These are phyloP conservation scores for Gavialis gangeticus DNA, from an alignment of 2,113 vertebrate species.

Conservation along the genomic window DNA sequence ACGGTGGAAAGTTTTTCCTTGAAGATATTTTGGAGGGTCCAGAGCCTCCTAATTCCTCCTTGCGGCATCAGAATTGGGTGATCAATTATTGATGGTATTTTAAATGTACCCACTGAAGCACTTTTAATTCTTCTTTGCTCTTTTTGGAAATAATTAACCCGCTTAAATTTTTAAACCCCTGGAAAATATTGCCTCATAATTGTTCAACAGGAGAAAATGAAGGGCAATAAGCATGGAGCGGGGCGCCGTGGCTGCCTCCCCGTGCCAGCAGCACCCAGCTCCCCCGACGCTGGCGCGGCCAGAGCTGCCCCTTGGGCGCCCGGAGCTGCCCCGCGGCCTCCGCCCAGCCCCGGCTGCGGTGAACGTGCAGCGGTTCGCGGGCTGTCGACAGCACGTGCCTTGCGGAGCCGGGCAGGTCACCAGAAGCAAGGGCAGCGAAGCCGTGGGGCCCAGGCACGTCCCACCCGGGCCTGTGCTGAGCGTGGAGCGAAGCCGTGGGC, in stretches of 20 bases:
- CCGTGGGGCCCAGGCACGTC: background rate
- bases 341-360: rapidly evolving
- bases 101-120: conserved; percentile 68
- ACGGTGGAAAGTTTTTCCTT: background rate
- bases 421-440: background rate
- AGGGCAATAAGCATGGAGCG: background rate
- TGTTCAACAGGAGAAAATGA: background rate
- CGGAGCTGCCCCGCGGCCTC: background rate
- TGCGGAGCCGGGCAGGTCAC: rapidly evolving
- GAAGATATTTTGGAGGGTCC: conserved; percentile 30
- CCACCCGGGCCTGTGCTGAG: rapidly evolving
- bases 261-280: no score
- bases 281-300: no score
- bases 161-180: conserved; percentile 66
- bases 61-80: conserved; percentile 59
- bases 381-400: background rate
- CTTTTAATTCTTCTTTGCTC: conserved; percentile 64
- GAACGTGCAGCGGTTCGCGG: no score
- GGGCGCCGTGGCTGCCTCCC: background rate
- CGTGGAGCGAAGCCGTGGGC: background rate
- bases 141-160: conserved; percentile 74
- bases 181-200: conserved; percentile 22
- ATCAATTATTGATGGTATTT: conserved; percentile 78
- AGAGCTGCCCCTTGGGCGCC: rapidly evolving
- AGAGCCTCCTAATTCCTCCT: conserved; percentile 64